Conservation (phyloP, 2,797 vertebrate genomes). For the Calcarius lapponicus region DNA sequence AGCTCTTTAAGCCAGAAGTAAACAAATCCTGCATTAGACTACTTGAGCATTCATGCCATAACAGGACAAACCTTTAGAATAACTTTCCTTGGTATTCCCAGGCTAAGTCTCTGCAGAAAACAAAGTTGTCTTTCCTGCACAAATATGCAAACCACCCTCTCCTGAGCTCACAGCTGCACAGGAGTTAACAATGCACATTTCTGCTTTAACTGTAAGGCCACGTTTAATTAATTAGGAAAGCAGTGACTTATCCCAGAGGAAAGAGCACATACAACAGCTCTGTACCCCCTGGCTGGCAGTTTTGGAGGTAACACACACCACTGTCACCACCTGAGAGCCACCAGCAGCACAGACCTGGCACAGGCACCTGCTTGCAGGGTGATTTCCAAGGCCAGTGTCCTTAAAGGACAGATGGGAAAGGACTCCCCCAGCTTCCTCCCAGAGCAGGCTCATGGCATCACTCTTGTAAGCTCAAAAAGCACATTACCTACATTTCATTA, state of each 20-base stretch:
- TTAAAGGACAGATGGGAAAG: neutral
- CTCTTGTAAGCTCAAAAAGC: neutral
- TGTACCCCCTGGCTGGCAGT: accelerated
- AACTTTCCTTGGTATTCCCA: neutral
- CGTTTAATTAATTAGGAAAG: neutral
- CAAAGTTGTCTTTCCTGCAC: neutral
- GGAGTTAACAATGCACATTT: neutral
- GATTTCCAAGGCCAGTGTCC: neutral
- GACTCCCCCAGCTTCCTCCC: neutral
- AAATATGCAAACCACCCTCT: neutral
- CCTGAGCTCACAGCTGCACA: neutral
- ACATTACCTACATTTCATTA: constrained; percentile 32
- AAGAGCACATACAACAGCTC: neutral
- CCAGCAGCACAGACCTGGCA: neutral
- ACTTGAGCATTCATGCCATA: neutral
- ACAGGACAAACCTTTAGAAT: neutral
- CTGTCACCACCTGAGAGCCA: accelerated
- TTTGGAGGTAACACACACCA: neutral
- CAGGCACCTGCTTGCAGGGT: neutral
- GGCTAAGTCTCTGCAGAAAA: neutral
- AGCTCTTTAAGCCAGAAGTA: neutral
- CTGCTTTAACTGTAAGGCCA: neutral
- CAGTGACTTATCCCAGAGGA: neutral
- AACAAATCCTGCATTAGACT: neutral
- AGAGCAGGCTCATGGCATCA: neutral